A percentile compares a stretch with the other conserved stretches of the same genome.
Evolutionary conservation across 1,140 invertebrate genomes (phyloP).

Genomic region (Portunus trituberculatus): DNA sequence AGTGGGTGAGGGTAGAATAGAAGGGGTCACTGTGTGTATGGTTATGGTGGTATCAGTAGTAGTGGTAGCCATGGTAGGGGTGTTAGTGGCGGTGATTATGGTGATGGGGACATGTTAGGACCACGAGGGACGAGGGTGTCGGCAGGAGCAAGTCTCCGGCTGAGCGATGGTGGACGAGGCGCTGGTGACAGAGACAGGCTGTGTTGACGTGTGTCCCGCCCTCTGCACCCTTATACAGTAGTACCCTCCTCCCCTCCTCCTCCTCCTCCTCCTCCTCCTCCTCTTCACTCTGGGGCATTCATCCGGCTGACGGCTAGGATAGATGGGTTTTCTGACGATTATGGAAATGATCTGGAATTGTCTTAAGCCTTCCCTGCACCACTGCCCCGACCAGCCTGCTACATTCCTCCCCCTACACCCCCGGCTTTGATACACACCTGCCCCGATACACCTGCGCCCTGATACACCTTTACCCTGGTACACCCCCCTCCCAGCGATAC

Average conservation of each 20-base stretch:
- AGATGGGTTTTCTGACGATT: constrained; percentile 17
- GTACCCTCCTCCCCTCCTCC: background rate
- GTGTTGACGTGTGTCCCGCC: constrained; percentile 7
- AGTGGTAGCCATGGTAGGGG: background rate
- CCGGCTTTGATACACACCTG: too few relatives aligned
- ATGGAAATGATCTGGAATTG: background rate
- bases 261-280: constrained; percentile 6
- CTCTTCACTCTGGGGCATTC: background rate
- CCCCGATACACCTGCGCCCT: too few relatives aligned
- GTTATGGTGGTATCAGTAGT: background rate
- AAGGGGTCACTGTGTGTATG: background rate
- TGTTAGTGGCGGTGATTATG: constrained; percentile 3
- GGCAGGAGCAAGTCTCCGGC: background rate
- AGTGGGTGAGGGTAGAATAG: too few relatives aligned
- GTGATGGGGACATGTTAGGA: background rate
- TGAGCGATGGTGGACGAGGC: background rate
- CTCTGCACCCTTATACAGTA: background rate
- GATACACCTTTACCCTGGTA: too few relatives aligned
- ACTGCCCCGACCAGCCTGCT: background rate
- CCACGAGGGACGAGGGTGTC: too few relatives aligned
- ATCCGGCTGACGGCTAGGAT: background rate
- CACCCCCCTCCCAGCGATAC: too few relatives aligned
- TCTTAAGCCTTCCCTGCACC: background rate
- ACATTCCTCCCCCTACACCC: background rate
- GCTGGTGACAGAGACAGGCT: constrained; percentile 37